These are phyloP conservation scores for Portunus trituberculatus DNA, from an alignment of 1,140 invertebrate species.

Conservation along the genomic window DNA sequence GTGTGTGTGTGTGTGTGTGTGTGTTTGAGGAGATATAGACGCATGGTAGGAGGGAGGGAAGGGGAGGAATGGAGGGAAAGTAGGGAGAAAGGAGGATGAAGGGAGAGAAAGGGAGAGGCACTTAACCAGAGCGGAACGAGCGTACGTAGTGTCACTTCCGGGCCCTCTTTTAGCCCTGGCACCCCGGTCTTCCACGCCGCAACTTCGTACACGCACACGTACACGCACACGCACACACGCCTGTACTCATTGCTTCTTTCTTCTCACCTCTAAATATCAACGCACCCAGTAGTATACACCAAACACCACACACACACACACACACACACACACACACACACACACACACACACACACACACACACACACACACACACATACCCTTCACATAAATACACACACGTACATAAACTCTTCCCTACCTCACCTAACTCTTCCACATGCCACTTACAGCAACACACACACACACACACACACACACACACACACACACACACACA, in stretches of 20 bases:
- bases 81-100: slow-evolving; percentile 43
- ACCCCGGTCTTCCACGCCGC: not conserved
- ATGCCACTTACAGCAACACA: not conserved
- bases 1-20: slow-evolving; percentile 28
- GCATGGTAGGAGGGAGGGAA: no score
- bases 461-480: not conserved
- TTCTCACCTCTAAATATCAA: no score
- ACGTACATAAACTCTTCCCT: no score
- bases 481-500: not conserved
- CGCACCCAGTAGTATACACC: not conserved
- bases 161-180: not conserved
- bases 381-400: no score
- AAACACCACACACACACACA: not conserved
- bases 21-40: not conserved
- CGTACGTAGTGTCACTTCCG: not conserved
- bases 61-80: not conserved
- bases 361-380: no score
- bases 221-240: not conserved
- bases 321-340: not conserved
- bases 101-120: slow-evolving; percentile 36
- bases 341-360: no score
- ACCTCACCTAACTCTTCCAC: no score
- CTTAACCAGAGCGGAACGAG: not conserved
- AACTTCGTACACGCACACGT: not conserved
- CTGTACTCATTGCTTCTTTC: not conserved